Evolutionary conservation across 2,113 vertebrate genomes (phyloP).

Genomic region (Hippoglossus stenolepis): DNA sequence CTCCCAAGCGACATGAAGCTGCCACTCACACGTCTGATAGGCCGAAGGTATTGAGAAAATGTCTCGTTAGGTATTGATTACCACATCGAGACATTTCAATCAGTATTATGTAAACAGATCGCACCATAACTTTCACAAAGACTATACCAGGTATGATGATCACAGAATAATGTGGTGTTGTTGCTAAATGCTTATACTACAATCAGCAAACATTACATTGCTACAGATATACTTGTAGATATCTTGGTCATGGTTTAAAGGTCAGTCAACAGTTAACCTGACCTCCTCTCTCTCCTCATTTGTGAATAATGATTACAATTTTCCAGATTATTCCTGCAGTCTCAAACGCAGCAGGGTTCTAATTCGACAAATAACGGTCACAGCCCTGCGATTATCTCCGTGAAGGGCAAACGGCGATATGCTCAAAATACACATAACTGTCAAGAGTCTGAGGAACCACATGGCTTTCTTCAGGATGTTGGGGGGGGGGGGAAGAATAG

Average conservation of each 20-base stretch:
- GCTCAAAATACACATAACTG: slow-evolving; percentile 53
- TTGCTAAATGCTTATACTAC: neutral
- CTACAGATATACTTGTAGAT: neutral
- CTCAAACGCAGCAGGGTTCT: slow-evolving; percentile 66
- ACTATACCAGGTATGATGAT: neutral
- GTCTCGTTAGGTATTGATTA: slow-evolving; percentile 45
- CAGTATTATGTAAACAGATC: neutral
- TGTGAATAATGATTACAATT: slow-evolving; percentile 50
- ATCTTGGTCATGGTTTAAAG: neutral
- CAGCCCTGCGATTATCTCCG: slow-evolving; percentile 68
- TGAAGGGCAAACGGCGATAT: slow-evolving; percentile 63
- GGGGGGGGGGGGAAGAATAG: slow-evolving; percentile 38
- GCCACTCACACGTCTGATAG: slow-evolving; percentile 30
- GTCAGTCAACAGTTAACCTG: slow-evolving; percentile 32
- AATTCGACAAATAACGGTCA: slow-evolving; percentile 66
- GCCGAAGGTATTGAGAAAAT: slow-evolving; percentile 10
- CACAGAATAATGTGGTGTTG: neutral
- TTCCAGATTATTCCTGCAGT: slow-evolving; percentile 53
- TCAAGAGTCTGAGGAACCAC: slow-evolving; percentile 56
- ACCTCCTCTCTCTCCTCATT: slow-evolving; percentile 38
- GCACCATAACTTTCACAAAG: neutral
- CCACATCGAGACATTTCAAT: neutral
- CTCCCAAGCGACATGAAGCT: neutral
- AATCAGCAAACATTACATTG: neutral
- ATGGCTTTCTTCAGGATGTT: slow-evolving; percentile 43